Base-by-base conservation (phyloP, 2,797 vertebrate species). In the Dendrocincla fuliginosa region DNA sequence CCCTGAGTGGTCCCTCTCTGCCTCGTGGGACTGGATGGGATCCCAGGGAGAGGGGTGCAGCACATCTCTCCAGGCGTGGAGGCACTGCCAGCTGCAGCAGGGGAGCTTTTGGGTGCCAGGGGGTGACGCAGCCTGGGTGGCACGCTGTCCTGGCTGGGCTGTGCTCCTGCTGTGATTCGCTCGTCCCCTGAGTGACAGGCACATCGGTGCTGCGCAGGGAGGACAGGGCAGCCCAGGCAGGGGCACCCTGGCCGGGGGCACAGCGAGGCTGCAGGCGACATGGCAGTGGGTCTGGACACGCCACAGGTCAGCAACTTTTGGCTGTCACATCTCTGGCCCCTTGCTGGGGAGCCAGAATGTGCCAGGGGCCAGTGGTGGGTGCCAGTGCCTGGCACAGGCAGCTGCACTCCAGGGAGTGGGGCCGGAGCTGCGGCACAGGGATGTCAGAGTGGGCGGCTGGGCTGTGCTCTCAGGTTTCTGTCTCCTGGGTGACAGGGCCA, bases 231-330 rank as follows among this genome's bases (percentile, higher is more conserved):
- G 22, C 56, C 37, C 1, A 7, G 49, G 46, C 55, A 16, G 63
- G 86, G 69, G 46, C 70, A 64, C 49, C 20, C 44, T n/a, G 14
- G 59, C 59, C 0, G 2, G 15, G 37, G 57, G 10, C 4, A 4
- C 5, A 0, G 52, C 22, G 49, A 52, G 52, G 39, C 70, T 23
- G 32, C 0, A 0, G 57, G 41, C 1, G 0, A 4, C 3, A 0
- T 16, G n/a, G 10, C 6, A 15, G 20, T 59, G 70, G 53, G 61
- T 79, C 61, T 0, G 1, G 61, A 32, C 1, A 0, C 0, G 1
- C 68, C 1, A 15, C 3, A 41, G 69, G 65, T 77, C 77, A 9
- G 61, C 1, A 23, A 30, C 52, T 67, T 86, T 59, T 25, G 35
- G 27, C 27, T 3, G 3, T 8, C 1, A 3, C 14, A 2, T 53